Evolutionary conservation across 2,888 invertebrate species (phyloP).

Genomic region (Lottia gigantea): DNA sequence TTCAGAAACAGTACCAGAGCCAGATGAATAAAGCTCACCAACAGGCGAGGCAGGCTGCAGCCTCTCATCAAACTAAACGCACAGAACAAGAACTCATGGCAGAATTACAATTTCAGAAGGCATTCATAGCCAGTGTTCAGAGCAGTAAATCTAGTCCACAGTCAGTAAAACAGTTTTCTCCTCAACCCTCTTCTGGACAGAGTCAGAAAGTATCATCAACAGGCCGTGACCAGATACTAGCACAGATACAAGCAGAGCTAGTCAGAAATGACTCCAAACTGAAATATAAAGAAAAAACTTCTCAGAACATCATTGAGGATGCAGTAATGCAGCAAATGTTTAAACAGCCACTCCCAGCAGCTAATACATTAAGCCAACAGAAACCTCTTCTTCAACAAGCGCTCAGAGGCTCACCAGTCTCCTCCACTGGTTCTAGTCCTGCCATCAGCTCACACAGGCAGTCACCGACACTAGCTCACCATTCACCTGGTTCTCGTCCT

Average conservation of each 20-base stretch:
- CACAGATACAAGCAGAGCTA: constrained; percentile 20
- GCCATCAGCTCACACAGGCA: background rate
- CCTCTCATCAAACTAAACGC: background rate
- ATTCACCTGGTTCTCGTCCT: background rate
- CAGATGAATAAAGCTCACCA: constrained; percentile 2
- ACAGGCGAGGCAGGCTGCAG: background rate
- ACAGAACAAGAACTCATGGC: background rate
- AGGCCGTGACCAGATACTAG: constrained; percentile 20
- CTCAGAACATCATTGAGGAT: constrained; percentile 13
- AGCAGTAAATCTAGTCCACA: constrained; percentile 1
- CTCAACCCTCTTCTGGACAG: background rate
- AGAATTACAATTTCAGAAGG: constrained; percentile 1
- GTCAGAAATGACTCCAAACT: background rate
- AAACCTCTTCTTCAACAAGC: constrained; percentile 8
- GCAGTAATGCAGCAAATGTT: constrained; percentile 9
- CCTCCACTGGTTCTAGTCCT: background rate
- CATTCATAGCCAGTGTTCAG: background rate
- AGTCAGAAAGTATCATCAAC: background rate
- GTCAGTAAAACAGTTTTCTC: constrained; percentile 1
- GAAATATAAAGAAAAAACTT: background rate
- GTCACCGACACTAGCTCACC: background rate
- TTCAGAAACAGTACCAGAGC: background rate
- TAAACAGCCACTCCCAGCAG: constrained; percentile 15
- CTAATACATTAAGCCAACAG: constrained; percentile 15
- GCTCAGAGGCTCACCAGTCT: constrained; percentile 3